Conservation (phyloP, 2,797 vertebrate species). For the Alectoris magna region DNA sequence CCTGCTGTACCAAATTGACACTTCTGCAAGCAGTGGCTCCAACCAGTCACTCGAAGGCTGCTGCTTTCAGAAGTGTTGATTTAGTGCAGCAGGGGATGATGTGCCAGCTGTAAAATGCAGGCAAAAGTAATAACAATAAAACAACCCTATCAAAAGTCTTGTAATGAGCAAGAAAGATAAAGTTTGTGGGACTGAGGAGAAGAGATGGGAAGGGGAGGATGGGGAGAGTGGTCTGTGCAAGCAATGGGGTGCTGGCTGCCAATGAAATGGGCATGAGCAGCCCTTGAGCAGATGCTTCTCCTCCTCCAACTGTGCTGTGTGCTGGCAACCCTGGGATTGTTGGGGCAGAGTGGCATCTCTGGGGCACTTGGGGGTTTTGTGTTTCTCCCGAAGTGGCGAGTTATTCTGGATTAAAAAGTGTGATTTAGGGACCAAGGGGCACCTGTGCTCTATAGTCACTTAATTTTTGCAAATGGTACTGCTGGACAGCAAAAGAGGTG, state of each 20-base stretch:
- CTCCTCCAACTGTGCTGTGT: background rate
- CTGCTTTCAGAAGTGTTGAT: slow-evolving; percentile 80
- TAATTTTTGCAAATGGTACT: background rate
- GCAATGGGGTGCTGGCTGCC: rapidly evolving
- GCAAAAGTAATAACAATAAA: slow-evolving; percentile 59
- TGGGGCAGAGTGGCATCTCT: background rate
- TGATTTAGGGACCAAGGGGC: background rate
- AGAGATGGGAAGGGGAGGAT: background rate
- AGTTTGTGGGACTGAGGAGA: background rate
- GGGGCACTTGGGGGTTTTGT: rapidly evolving
- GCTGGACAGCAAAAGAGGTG: background rate
- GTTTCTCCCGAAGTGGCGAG: background rate
- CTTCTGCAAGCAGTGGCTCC: slow-evolving; percentile 71
- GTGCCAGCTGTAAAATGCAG: slow-evolving; percentile 73
- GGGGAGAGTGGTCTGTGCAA: background rate
- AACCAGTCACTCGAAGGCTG: slow-evolving; percentile 72
- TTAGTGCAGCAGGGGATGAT: slow-evolving; percentile 79
- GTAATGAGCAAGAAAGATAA: background rate
- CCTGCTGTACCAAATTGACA: slow-evolving; percentile 81
- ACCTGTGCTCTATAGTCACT: background rate
- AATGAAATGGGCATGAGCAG: rapidly evolving
- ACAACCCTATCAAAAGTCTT: background rate
- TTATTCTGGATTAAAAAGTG: background rate
- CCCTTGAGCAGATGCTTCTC: background rate
- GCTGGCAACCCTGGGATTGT: background rate